phyloP scores from a whole-genome alignment of 2,113 vertebrate species.

The Entelurus aequoreus region DNA sequence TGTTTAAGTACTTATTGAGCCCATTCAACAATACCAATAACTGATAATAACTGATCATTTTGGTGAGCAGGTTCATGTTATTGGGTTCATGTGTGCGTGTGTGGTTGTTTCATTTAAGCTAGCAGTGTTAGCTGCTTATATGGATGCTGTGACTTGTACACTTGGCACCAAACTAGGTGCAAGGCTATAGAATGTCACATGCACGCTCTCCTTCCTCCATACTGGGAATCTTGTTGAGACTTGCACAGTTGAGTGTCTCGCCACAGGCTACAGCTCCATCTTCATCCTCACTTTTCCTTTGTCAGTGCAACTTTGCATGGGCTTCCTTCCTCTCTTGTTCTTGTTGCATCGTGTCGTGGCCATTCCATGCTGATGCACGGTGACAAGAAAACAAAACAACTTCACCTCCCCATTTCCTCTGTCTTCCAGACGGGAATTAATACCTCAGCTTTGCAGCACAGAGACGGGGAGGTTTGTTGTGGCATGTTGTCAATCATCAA shows the following conservation, averaged over 20 bases:
- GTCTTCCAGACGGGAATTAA: constrained; percentile 49
- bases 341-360: constrained; percentile 13
- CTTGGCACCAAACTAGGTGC: not conserved
- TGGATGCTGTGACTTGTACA: not conserved
- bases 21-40: too few species aligned
- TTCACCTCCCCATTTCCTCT: constrained; percentile 1
- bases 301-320: constrained; percentile 22
- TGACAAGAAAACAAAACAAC: constrained; percentile 24
- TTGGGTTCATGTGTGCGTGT: too few species aligned
- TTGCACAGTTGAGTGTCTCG: constrained; percentile 52
- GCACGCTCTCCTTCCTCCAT: constrained; percentile 18
- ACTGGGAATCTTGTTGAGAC: constrained; percentile 56
- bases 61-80: too few species aligned
- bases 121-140: not conserved
- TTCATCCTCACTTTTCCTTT: constrained; percentile 38
- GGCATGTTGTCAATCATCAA: constrained; percentile 56
- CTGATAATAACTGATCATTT: too few species aligned
- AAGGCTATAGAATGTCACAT: constrained; percentile 23
- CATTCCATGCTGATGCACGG: constrained; percentile 34
- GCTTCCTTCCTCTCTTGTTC: constrained; percentile 5
- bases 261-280: constrained; percentile 35
- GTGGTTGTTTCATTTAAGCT: too few species aligned
- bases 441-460: constrained; percentile 27
- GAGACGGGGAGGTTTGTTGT: constrained; percentile 55
- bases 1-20: too few species aligned